These are phyloP conservation scores for Botia kubotai DNA, from an alignment of 2,797 vertebrate genomes.

Conservation along the genomic window DNA sequence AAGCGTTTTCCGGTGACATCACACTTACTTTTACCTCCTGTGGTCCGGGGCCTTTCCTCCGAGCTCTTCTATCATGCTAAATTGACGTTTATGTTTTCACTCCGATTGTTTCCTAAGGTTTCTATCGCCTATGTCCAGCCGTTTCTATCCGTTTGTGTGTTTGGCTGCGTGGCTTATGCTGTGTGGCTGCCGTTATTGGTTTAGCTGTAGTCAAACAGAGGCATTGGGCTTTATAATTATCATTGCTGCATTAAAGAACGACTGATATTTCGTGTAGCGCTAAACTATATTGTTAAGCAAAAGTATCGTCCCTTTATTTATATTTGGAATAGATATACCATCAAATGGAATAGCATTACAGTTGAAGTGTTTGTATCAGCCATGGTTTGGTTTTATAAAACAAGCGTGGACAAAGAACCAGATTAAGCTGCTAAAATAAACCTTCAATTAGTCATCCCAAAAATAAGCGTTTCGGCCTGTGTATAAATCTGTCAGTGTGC, in stretches of 20 bases:
- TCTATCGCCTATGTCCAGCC: conserved; percentile 76
- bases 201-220: conserved; percentile 49
- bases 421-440: conserved; percentile 34
- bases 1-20: conserved; percentile 53
- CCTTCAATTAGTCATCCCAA: conserved; percentile 32
- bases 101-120: conserved; percentile 84
- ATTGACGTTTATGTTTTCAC: conserved; percentile 90
- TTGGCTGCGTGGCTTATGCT: conserved; percentile 75
- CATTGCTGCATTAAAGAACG: neutral
- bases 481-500: conserved; percentile 35
- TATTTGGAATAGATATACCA: neutral
- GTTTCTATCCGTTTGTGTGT: conserved; percentile 87
- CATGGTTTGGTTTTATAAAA: conserved; percentile 11
- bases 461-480: conserved; percentile 28
- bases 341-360: neutral
- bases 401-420: neutral
- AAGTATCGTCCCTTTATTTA: too few species aligned
- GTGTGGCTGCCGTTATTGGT: conserved; percentile 74
- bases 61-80: conserved; percentile 88
- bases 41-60: conserved; percentile 82
- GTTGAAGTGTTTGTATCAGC: conserved; percentile 1
- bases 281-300: too few species aligned
- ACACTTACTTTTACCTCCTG: conserved; percentile 82
- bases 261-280: neutral
- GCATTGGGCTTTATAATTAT: conserved; percentile 17